phyloP scores from a whole-genome alignment of 2,888 invertebrate genomes.

The Leuctra nigra region DNA sequence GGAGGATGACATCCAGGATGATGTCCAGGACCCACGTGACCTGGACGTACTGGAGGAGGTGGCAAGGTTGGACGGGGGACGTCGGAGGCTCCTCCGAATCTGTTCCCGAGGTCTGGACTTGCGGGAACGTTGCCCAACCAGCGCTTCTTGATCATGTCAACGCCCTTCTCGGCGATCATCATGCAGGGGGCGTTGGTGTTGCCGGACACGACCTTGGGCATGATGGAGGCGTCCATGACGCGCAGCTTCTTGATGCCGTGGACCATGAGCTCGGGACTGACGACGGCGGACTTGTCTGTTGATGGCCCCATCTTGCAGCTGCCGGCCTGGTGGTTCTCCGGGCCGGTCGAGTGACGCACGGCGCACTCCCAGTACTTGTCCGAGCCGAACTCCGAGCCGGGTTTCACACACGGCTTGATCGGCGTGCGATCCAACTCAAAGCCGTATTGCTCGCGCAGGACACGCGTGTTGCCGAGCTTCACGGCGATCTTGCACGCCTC shows the following conservation, averaged over 20 bases:
- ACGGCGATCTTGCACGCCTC: conserved; percentile 56
- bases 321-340: conserved; percentile 78
- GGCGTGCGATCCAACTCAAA: conserved; percentile 45
- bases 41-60: neutral
- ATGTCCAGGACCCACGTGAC: neutral
- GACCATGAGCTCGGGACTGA: conserved; percentile 59
- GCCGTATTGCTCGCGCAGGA: conserved; percentile 50
- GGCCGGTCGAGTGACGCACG: conserved; percentile 60
- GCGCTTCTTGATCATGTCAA: conserved; percentile 46
- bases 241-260: conserved; percentile 50
- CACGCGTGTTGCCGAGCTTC: conserved; percentile 47
- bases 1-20: neutral
- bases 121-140: conserved; percentile 34
- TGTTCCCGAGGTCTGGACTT: conserved; percentile 3
- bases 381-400: conserved; percentile 42
- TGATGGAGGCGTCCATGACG: conserved; percentile 55
- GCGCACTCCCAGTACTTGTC: conserved; percentile 75
- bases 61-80: neutral
- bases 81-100: conserved; percentile 13
- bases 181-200: conserved; percentile 53
- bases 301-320: conserved; percentile 76
- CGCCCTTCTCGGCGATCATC: conserved; percentile 53
- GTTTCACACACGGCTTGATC: conserved; percentile 44
- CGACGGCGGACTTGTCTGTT: conserved; percentile 64
- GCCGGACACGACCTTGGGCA: conserved; percentile 47